Base-by-base conservation (phyloP, 2,888 invertebrate genomes). In the Eristalis tenax region DNA sequence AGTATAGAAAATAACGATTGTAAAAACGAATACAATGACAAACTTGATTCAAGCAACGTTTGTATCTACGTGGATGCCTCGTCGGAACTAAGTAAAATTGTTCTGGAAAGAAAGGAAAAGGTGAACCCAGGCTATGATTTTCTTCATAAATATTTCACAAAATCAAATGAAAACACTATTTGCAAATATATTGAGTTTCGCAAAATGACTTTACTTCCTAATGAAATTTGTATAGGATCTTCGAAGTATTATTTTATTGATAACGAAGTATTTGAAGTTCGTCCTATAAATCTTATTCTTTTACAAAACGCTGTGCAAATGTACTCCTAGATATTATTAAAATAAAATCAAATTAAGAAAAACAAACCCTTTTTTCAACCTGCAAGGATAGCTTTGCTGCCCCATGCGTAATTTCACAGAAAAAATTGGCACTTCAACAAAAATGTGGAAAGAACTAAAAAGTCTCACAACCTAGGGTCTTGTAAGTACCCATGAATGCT, bases 261-360 rank as follows among this genome's bases (percentile, higher is more conserved):
- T 91, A 96, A 96, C 88, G 98, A 98, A 93, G 96, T 97, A 89
- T 98, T 96, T 93, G 98, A 98, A 92, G 95, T 97, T 0, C 97
- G 97, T 91, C 96, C 97, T 2, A 94, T 98, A 50, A 95, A 95
- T 93, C 94, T 98, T 68, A 96, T 96, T 71, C 93, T 98, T 88
- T 91, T 98, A 83, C 97, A 96, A 38, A 96, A 96, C 91, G 95
- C 96, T 90, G 94, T 98, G 80, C 94, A 95, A 90, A 94, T 97
- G 89, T 97, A 76, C 18, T 26, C 11, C 56, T 66, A 73, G 59
- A 50, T 18, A 50, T 2, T 2, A 50, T 2, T 40, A 43, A n/a
- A 50, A 43, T 43, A 43, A 43, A 43, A 43, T 32, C 32, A n/a
- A 32, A 26, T 26, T 26, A 26, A 26, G 26, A 26, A 26, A 26